These are phyloP conservation scores for Cyprinella venusta DNA, from an alignment of 2,797 vertebrate species.

Conservation along the genomic window DNA sequence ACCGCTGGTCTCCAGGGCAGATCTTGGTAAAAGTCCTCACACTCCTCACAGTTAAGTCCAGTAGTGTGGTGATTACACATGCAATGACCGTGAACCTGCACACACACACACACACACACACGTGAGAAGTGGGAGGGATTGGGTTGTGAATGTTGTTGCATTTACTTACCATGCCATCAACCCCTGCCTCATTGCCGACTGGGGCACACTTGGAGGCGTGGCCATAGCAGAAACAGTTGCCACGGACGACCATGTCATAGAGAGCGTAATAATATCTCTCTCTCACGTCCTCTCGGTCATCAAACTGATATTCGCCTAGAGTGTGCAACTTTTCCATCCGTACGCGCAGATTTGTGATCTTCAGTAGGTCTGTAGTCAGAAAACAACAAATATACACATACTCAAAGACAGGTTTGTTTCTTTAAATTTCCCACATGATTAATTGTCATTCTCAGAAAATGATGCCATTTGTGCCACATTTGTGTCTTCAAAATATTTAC, in stretches of 20 bases:
- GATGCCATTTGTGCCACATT: not conserved
- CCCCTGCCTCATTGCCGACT: constrained; percentile 70
- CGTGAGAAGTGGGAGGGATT: not conserved
- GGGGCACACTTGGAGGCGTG: constrained; percentile 94
- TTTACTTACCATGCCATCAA: constrained; percentile 90
- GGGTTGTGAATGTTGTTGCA: not conserved
- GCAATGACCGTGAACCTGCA: constrained; percentile 92
- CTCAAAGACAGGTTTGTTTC: not conserved
- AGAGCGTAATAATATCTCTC: constrained; percentile 97
- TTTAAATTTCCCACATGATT: not conserved
- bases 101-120: not conserved
- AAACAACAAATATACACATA: not conserved
- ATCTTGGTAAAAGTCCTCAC: constrained; percentile 92
- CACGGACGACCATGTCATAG: constrained; percentile 95
- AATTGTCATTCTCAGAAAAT: not conserved
- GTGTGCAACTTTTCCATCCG: constrained; percentile 92
- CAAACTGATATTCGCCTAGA: constrained; percentile 91
- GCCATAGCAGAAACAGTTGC: constrained; percentile 98
- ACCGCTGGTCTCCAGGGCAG: constrained; percentile 92
- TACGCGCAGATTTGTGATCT: constrained; percentile 94
- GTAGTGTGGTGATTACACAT: constrained; percentile 95
- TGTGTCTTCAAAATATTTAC: too few relatives aligned
- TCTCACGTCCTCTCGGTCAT: constrained; percentile 88
- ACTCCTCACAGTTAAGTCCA: constrained; percentile 93
- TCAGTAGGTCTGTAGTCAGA: constrained; percentile 85